phyloP scores from a whole-genome alignment of 2,113 vertebrate genomes.

The Bufo bufo region DNA sequence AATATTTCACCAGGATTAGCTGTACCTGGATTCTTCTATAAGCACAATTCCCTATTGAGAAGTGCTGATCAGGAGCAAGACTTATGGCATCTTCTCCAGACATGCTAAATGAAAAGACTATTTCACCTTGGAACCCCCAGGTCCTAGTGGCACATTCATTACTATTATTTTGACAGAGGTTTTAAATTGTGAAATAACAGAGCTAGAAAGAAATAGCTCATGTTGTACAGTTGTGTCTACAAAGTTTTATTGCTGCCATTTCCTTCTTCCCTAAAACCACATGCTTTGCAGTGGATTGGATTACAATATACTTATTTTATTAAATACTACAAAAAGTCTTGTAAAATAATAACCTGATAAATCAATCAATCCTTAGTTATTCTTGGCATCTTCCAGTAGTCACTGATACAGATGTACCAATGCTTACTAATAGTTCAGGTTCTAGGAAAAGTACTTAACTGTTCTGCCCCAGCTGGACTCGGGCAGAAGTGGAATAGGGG shows the following conservation, averaged over 20 bases:
- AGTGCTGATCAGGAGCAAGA: conserved; percentile 1
- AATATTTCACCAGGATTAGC: conserved; percentile 38
- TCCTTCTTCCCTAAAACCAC: background rate
- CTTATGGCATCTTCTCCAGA: conserved; percentile 14
- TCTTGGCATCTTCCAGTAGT: background rate
- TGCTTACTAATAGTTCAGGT: no score
- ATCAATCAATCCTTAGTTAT: background rate
- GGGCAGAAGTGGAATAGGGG: no score
- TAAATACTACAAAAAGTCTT: background rate
- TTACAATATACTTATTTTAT: no score
- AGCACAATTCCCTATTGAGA: conserved; percentile 32
- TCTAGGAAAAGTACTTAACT: no score
- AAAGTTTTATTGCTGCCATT: background rate
- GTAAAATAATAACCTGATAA: no score
- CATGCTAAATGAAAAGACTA: background rate
- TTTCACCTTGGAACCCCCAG: conserved; percentile 40
- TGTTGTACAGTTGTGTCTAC: background rate
- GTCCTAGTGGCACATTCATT: background rate
- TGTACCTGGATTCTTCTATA: conserved; percentile 5
- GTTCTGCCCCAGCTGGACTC: no score
- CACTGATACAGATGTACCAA: background rate
- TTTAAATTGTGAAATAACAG: background rate
- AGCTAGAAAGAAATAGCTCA: no score
- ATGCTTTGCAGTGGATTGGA: background rate
- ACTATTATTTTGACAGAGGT: conserved; percentile 20